phyloP scores from a whole-genome alignment of 1,140 invertebrate species.

The Hycleus cichorii region DNA sequence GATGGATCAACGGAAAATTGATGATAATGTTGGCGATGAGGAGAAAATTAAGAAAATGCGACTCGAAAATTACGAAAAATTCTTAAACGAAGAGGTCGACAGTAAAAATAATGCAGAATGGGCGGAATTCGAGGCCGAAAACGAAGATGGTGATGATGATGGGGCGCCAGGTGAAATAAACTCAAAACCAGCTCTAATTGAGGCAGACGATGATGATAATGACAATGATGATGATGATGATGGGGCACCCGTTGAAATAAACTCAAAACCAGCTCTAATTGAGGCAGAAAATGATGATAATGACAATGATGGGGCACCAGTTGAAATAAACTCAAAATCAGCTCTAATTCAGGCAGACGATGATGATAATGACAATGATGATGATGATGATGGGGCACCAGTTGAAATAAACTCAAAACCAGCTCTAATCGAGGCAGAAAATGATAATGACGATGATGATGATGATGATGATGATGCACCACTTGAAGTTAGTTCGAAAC shows the following conservation, averaged over 20 bases:
- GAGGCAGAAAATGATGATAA: slow-evolving; percentile 6
- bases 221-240: slow-evolving; percentile 3
- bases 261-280: slow-evolving; percentile 2
- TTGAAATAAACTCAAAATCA: neutral
- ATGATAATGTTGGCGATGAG: too few species aligned
- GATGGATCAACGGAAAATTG: slow-evolving; percentile 39
- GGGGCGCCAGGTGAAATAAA: too few species aligned
- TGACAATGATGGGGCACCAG: neutral
- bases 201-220: neutral
- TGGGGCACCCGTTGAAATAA: slow-evolving; percentile 15
- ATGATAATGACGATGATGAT: slow-evolving; percentile 24
- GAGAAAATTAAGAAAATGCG: slow-evolving; percentile 37
- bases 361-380: slow-evolving; percentile 26
- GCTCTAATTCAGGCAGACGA: slow-evolving; percentile 20
- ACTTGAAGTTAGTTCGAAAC: slow-evolving; percentile 16
- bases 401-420: slow-evolving; percentile 2
- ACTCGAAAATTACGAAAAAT: slow-evolving; percentile 48
- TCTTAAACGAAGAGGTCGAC: slow-evolving; percentile 46
- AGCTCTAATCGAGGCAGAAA: slow-evolving; percentile 19
- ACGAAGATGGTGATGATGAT: slow-evolving; percentile 3
- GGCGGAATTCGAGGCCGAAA: slow-evolving; percentile 42
- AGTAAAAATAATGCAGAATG: slow-evolving; percentile 40
- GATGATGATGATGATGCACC: slow-evolving; percentile 12
- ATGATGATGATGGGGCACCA: slow-evolving; percentile 5
- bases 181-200: neutral